phyloP scores from a whole-genome alignment of 2,888 invertebrate species.

The Scelioninae gen. 1 region DNA sequence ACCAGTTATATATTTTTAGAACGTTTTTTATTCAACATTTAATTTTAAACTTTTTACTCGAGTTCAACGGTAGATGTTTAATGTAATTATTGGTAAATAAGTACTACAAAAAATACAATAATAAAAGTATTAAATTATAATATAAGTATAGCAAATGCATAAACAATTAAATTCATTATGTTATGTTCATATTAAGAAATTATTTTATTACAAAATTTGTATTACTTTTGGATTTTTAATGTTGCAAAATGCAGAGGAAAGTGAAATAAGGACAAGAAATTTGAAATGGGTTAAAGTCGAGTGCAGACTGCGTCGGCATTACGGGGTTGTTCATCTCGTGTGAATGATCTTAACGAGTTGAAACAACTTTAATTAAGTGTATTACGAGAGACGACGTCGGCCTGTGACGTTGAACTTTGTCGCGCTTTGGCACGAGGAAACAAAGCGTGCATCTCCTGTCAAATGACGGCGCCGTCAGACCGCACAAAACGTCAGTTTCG shows the following conservation, averaged over 20 bases:
- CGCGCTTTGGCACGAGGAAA: constrained; percentile 52
- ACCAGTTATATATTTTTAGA: constrained; percentile 2
- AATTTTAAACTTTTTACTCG: too few species aligned
- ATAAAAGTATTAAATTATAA: too few species aligned
- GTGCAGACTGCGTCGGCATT: constrained; percentile 33
- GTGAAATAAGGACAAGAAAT: constrained; percentile 27
- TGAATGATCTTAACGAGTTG: constrained; percentile 83
- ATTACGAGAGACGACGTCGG: constrained; percentile 75
- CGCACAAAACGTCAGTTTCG: constrained; percentile 30
- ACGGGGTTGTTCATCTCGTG: constrained; percentile 77
- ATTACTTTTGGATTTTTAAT: too few species aligned
- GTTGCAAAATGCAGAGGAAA: not conserved
- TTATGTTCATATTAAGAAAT: too few species aligned
- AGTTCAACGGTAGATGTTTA: too few species aligned
- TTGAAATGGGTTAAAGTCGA: constrained; percentile 40
- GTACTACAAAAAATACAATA: too few species aligned
- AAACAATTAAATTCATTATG: too few species aligned
- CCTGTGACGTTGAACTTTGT: constrained; percentile 76
- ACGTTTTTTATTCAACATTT: not conserved
- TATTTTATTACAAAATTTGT: too few species aligned
- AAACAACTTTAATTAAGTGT: constrained; percentile 84
- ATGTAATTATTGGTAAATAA: too few species aligned
- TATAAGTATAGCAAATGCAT: too few species aligned
- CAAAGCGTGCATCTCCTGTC: constrained; percentile 45
- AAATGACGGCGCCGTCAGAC: constrained; percentile 35